These are phyloP conservation scores for Pseudachorutes palmiensis DNA, from an alignment of 1,140 invertebrate species.

Conservation along the genomic window DNA sequence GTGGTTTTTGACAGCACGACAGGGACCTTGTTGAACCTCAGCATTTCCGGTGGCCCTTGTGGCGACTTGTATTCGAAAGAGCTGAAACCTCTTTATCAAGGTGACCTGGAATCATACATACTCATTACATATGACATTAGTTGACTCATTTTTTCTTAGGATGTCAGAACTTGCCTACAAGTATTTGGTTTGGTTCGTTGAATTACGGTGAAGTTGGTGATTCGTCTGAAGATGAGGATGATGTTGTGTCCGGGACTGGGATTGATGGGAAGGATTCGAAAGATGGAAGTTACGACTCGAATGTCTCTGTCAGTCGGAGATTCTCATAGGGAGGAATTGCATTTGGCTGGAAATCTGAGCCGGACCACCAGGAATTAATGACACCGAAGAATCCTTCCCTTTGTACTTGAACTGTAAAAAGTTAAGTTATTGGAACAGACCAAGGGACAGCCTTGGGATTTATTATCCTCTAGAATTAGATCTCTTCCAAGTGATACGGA, in stretches of 20 bases:
- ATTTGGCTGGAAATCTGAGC: neutral
- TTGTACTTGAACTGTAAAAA: neutral
- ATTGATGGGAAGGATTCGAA: constrained; percentile 15
- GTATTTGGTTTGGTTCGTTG: constrained; percentile 39
- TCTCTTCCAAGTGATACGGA: neutral
- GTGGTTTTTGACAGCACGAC: constrained; percentile 39
- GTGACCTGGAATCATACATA: constrained; percentile 23
- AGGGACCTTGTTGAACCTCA: constrained; percentile 39
- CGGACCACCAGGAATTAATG: neutral
- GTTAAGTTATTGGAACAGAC: neutral
- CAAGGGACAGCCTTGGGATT: neutral
- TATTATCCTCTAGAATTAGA: neutral
- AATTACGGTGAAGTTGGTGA: constrained; percentile 23
- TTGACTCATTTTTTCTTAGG: constrained; percentile 38
- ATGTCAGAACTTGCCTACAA: constrained; percentile 47
- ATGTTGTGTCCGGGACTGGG: constrained; percentile 10
- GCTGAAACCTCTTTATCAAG: constrained; percentile 43
- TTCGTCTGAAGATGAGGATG: constrained; percentile 21
- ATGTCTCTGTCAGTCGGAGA: constrained; percentile 2
- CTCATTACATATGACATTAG: neutral
- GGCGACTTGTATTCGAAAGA: constrained; percentile 43
- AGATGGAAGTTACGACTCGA: neutral
- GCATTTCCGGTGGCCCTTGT: constrained; percentile 48
- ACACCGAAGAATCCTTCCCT: too few species aligned
- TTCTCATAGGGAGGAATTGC: neutral